These are phyloP conservation scores for Dryoscopus gambensis DNA, from an alignment of 2,113 vertebrate genomes.

Conservation along the genomic window DNA sequence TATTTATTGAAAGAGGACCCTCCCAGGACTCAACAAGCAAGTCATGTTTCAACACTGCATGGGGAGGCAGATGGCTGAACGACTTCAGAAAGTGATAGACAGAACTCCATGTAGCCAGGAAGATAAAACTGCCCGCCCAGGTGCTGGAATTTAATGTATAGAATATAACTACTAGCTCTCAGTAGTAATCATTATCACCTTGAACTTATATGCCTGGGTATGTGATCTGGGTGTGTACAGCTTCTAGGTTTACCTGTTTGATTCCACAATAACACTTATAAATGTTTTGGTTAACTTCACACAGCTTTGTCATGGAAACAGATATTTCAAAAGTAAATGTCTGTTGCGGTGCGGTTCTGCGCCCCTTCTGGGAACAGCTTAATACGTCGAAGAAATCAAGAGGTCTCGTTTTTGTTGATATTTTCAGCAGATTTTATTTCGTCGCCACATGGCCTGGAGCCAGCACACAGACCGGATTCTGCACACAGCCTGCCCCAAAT, in stretches of 20 bases:
- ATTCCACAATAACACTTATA: not conserved
- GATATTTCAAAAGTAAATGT: not conserved
- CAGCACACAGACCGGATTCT: no score
- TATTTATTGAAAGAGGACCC: not conserved
- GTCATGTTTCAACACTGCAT: not conserved
- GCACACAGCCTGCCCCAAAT: no score
- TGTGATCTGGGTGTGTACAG: not conserved
- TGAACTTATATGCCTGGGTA: not conserved
- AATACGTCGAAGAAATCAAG: no score
- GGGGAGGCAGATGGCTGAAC: not conserved
- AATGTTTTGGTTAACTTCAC: not conserved
- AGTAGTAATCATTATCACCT: not conserved
- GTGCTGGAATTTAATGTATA: not conserved
- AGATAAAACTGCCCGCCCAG: not conserved
- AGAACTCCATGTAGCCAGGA: not conserved
- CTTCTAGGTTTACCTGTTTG: not conserved
- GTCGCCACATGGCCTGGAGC: no score
- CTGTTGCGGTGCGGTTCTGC: no score
- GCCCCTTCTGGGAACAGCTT: no score
- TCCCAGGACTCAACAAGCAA: not conserved
- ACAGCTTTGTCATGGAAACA: not conserved
- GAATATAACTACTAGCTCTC: not conserved
- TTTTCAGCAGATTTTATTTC: no score
- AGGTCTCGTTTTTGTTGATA: no score
- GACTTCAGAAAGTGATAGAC: not conserved